Base-by-base conservation (phyloP, 2,113 vertebrate genomes). In the Burhinus bistriatus region DNA sequence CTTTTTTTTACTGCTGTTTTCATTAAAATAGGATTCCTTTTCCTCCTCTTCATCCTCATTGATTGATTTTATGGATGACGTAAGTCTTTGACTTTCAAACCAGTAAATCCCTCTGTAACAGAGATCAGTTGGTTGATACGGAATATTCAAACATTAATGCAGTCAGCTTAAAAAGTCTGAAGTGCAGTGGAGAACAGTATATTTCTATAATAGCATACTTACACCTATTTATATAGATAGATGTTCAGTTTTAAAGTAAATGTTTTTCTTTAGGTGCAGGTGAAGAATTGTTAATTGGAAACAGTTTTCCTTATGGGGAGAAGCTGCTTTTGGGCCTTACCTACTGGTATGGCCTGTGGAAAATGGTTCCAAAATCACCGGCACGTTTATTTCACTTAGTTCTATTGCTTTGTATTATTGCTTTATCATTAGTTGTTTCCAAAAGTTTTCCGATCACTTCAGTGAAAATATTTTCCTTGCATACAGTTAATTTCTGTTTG, bases 31-130 rank as follows among this genome's bases (percentile, higher is more conserved):
- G 99, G 99, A 99, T 98, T 99, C 99, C 97, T 99, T 99, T 98
- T 99, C 99, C 94, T 99, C 99, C 95, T 99, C 99, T 95, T 99
- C 99, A 97, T 99, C 99, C 96, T 99, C 99, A 99, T 98, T 99
- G 99, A 98, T 99, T 99, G 99, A 99, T 98, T 99, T 99, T 99
- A 99, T 99, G 99, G 99, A 99, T 99, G 99, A 99, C 97, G 98
- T 99, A 99, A 99, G 99, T 99, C 98, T 96, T 97, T 98, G 94
- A 95, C 93, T 97, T 97, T 97, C 93, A 97, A 97, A 98, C 89
- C 94, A 98, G 96, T 98, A 97, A 95, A 98, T 90, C 85, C 89
- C 94, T 95, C 86, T 82, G n/a, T 96, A 96, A 80, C 76, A 95
- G 78, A 97, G 75, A 97, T 93, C 72, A 96, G 55, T 97, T 96